Evolutionary conservation across 2,113 vertebrate species (phyloP), one percentile per base, ranked within the genome.

Genomic region (Lutjanus erythropterus): DNA sequence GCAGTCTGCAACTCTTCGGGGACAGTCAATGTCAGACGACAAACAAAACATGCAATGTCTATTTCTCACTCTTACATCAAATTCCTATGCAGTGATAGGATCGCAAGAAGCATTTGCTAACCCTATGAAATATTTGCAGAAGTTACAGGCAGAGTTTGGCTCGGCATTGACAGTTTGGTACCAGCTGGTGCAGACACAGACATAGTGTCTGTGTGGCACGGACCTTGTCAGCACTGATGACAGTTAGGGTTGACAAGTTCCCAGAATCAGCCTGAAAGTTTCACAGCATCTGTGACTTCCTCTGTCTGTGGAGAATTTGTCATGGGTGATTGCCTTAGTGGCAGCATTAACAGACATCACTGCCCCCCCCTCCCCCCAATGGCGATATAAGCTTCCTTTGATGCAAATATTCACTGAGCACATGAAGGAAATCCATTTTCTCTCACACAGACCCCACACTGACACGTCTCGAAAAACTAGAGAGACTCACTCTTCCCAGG

Each of bases 221-320:
- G 71, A 89, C 78, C 78, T 87, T 68, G 79, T 92, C 87, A 81
- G 56, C 53, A 55, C 68, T 77, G 59, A 89, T 86, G 81, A 80
- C 81, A 71, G 75, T 88, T 70, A 73, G 66, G 69, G 53, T 72
- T 87, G 92, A 90, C 86, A 81, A 77, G 75, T 69, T 91, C 82
- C 75, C 62, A 60, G 80, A 89, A 85, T 84, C 75, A 59, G 84
- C 71, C 77, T 53, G 55, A 84, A 86, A 88, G 71, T 83, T 81
- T 71, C 68, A 85, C 78, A 75, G 81, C 91, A 87, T 88, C 83
- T 89, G 84, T 55, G 84, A 85, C 85, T 83, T 83, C 76, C 69
- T 81, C 50, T 60, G 68, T 68, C 81, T 75, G 81, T 69, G 31
- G 59, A 72, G 46, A 64, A 80, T 86, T 85, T 87, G 88, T 87